Percentiles rank a stretch among this genome's conserved stretches.
phyloP scores from a whole-genome alignment of 2,113 vertebrate species.

The Columba livia region DNA sequence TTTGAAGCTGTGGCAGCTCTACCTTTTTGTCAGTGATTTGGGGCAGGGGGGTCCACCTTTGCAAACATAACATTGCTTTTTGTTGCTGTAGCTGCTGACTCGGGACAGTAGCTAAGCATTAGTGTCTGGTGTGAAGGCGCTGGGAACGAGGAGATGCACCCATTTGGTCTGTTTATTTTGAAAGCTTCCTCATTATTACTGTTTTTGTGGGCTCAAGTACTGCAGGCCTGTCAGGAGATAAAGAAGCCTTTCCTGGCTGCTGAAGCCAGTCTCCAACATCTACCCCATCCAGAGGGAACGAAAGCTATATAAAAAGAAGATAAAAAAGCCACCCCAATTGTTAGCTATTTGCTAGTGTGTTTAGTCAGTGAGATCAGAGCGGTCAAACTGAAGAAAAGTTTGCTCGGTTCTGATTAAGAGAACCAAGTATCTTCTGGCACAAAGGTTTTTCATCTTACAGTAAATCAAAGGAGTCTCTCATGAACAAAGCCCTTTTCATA shows the following conservation, averaged over 20 bases:
- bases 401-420: constrained; percentile 22
- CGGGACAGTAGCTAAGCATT: neutral
- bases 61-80: neutral
- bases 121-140: neutral
- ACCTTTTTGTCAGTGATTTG: neutral
- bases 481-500: constrained; percentile 40
- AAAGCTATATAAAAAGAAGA: neutral
- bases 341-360: constrained; percentile 10
- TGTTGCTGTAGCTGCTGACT: neutral
- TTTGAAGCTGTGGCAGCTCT: neutral
- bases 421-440: neutral
- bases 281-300: neutral
- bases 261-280: neutral
- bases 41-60: neutral
- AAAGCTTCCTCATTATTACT: neutral
- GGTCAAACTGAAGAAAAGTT: neutral
- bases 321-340: constrained; percentile 6
- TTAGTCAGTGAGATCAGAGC: constrained; percentile 12
- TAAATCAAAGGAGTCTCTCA: constrained; percentile 35
- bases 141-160: neutral
- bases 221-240: constrained; percentile 2
- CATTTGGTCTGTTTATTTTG: constrained; percentile 31
- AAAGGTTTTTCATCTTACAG: constrained; percentile 33
- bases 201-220: constrained; percentile 34
- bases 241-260: neutral